Evolutionary conservation across 1,140 invertebrate species (phyloP).

Genomic region (Macrocentrus cingulum): DNA sequence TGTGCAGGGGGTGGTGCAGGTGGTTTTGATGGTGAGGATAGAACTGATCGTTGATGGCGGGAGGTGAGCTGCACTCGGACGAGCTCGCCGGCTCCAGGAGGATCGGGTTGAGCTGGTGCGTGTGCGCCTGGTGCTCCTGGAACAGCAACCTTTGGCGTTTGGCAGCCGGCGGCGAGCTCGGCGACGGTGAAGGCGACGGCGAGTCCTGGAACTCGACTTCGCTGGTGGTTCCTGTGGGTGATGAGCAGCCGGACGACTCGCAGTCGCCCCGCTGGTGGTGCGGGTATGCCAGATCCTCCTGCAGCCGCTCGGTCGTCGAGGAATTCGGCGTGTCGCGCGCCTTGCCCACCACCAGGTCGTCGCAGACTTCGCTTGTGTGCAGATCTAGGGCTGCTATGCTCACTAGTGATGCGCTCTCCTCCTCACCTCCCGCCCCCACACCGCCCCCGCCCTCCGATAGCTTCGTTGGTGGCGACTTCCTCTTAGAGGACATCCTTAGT

Average conservation of each 20-base stretch:
- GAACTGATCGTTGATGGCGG: conserved; percentile 56
- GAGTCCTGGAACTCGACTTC: conserved; percentile 51
- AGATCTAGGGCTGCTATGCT: conserved; percentile 53
- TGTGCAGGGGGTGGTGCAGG: conserved; percentile 49
- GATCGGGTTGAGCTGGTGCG: conserved; percentile 27
- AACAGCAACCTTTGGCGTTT: conserved; percentile 47
- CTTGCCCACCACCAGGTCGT: background rate
- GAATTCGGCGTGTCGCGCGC: background rate
- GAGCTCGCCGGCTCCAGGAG: conserved; percentile 61
- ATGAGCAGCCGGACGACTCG: conserved; percentile 53
- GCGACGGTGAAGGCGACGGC: conserved; percentile 50
- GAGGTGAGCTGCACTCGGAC: conserved; percentile 70
- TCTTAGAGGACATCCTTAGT: conserved; percentile 89
- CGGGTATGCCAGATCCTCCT: background rate
- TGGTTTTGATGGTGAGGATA: conserved; percentile 45
- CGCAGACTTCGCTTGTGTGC: conserved; percentile 10
- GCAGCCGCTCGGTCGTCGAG: conserved; percentile 19
- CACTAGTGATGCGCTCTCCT: conserved; percentile 60
- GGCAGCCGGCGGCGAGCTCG: conserved; percentile 42
- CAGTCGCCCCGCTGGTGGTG: conserved; percentile 23
- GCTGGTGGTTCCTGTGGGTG: conserved; percentile 48
- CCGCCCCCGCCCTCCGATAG: conserved; percentile 76
- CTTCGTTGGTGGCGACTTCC: conserved; percentile 88
- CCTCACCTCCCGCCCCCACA: conserved; percentile 62
- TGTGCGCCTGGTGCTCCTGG: conserved; percentile 35